Evolutionary conservation across 2,797 vertebrate species (phyloP).

Genomic region (Leptodactylus fallax): DNA sequence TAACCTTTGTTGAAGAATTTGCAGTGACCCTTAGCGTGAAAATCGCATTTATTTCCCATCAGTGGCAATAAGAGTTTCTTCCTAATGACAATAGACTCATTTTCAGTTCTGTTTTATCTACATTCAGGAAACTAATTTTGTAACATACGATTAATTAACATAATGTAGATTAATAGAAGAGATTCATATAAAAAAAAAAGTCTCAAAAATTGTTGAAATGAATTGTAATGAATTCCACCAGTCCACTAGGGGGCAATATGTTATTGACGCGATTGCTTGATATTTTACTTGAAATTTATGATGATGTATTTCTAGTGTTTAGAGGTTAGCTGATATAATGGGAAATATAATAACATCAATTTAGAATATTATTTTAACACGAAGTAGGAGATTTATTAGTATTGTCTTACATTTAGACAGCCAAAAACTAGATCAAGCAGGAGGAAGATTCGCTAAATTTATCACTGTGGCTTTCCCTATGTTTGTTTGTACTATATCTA

Average conservation of each 20-base stretch:
- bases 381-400: background rate
- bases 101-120: background rate
- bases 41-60: constrained; percentile 28
- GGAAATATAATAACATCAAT: background rate
- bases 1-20: constrained; percentile 35
- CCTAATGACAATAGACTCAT: background rate
- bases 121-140: background rate
- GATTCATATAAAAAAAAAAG: background rate
- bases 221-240: background rate
- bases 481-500: no score
- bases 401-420: no score
- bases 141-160: background rate
- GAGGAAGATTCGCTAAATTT: no score
- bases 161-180: background rate
- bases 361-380: background rate
- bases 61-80: background rate
- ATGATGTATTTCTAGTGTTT: background rate
- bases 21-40: constrained; percentile 23
- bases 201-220: background rate
- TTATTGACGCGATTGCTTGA: background rate
- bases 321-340: background rate
- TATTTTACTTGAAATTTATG: background rate
- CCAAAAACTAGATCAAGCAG: no score
- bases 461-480: no score
- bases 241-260: background rate